Evolutionary conservation across 2,797 vertebrate species (phyloP).

Genomic region (Alauda arvensis): DNA sequence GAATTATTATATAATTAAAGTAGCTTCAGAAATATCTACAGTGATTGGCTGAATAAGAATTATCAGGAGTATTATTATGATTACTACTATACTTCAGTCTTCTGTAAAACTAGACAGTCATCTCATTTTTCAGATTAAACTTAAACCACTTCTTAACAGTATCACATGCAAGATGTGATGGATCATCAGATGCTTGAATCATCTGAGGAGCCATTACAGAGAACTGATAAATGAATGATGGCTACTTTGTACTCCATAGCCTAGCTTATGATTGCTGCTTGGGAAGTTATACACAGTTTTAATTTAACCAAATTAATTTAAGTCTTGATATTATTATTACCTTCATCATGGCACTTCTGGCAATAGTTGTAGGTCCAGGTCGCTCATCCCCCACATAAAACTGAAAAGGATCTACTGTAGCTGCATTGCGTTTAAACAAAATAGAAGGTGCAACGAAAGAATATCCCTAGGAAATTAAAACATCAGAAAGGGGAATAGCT

Average conservation of each 20-base stretch:
- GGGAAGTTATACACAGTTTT: neutral
- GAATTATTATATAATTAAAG: neutral
- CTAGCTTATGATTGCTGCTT: neutral
- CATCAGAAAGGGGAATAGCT: neutral
- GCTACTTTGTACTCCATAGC: neutral
- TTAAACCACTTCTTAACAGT: neutral
- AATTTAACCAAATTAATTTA: neutral
- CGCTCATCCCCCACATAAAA: slow-evolving; percentile 85
- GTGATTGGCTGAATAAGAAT: neutral
- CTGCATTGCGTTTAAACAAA: slow-evolving; percentile 95
- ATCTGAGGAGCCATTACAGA: neutral
- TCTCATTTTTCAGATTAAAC: neutral
- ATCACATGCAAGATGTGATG: neutral
- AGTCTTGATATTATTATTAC: slow-evolving; percentile 67
- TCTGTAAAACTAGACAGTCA: neutral
- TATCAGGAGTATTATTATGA: neutral
- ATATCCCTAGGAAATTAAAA: slow-evolving; percentile 82
- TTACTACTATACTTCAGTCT: neutral
- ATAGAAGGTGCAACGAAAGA: slow-evolving; percentile 98
- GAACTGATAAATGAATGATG: neutral
- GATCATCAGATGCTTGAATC: neutral
- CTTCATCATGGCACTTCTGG: slow-evolving; percentile 97
- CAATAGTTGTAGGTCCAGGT: slow-evolving; percentile 87
- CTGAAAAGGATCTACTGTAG: slow-evolving; percentile 88
- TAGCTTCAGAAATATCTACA: neutral